Conservation (phyloP, 2,797 vertebrate genomes). For the Tinamus major region DNA sequence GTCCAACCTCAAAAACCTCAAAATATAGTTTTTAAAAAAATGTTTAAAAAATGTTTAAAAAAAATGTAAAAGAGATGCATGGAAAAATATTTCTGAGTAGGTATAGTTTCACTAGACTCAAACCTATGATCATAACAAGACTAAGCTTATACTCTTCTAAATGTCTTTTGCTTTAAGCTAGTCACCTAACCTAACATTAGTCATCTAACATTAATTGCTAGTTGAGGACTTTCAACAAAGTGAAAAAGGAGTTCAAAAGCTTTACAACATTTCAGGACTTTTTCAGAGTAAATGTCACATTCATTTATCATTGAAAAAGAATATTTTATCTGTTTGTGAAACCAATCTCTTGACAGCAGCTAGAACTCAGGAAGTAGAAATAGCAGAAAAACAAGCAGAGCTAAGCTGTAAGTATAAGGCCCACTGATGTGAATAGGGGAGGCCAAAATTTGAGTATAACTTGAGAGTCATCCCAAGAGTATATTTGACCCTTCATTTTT, state of each 20-base stretch:
- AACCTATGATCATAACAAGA: not conserved
- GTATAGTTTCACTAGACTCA: not conserved
- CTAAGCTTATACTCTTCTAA: not conserved
- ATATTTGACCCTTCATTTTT: not conserved
- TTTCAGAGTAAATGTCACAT: conserved; percentile 23
- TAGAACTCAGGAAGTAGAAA: not conserved
- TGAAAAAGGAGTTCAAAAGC: not conserved
- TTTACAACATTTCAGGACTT: conserved; percentile 5
- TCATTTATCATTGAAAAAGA: conserved; percentile 32
- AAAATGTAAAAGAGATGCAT: not conserved
- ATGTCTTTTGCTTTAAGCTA: not conserved
- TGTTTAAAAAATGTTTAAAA: not conserved
- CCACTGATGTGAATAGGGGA: not conserved
- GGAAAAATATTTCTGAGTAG: not conserved
- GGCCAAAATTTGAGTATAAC: too few relatives aligned
- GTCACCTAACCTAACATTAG: not conserved
- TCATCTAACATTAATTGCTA: not conserved
- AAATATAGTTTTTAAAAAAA: too few relatives aligned
- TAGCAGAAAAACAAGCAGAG: not conserved
- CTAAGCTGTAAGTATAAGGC: not conserved
- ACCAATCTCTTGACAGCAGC: not conserved
- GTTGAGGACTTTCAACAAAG: not conserved
- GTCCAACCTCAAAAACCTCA: not conserved
- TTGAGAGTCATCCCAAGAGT: not conserved
- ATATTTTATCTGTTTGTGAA: not conserved